phyloP scores from a whole-genome alignment of 2,888 invertebrate genomes.

The Kuschelorhynchus macadamiae region DNA sequence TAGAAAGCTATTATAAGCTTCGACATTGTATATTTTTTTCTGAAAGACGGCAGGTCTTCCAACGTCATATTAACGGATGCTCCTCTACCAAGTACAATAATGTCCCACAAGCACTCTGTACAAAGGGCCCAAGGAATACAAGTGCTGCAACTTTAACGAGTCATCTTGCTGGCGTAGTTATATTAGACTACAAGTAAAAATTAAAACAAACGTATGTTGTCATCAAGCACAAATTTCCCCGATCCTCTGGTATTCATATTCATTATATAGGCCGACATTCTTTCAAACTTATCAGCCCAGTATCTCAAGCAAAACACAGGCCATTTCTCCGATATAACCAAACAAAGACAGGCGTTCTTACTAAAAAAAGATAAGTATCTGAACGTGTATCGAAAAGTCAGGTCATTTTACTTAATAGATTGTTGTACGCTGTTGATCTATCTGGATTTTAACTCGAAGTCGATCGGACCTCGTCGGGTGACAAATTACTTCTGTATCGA shows the following conservation, averaged over 20 bases:
- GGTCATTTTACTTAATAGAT: conserved; percentile 37
- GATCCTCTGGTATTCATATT: background rate
- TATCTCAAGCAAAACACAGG: background rate
- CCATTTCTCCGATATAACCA: background rate
- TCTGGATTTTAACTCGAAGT: conserved; percentile 10
- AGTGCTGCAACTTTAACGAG: no score
- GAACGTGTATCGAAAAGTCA: conserved; percentile 19
- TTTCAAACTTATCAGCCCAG: background rate
- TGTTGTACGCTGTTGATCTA: conserved; percentile 28
- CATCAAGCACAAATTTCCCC: background rate
- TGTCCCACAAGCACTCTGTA: no score
- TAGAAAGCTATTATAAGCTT: no score
- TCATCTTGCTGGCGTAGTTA: background rate
- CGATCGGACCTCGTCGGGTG: conserved; percentile 17
- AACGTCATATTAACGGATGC: no score
- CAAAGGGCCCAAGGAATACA: no score
- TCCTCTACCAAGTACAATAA: no score
- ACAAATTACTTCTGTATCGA: conserved; percentile 32
- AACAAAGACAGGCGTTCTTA: conserved; percentile 3
- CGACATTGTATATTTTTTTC: no score
- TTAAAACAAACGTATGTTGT: background rate
- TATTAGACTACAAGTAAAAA: background rate
- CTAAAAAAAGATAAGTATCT: conserved; percentile 28
- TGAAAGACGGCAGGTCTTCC: no score
- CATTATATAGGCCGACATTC: background rate